Base-by-base conservation (phyloP, 2,113 vertebrate genomes). In the Acanthisitta chloris region DNA sequence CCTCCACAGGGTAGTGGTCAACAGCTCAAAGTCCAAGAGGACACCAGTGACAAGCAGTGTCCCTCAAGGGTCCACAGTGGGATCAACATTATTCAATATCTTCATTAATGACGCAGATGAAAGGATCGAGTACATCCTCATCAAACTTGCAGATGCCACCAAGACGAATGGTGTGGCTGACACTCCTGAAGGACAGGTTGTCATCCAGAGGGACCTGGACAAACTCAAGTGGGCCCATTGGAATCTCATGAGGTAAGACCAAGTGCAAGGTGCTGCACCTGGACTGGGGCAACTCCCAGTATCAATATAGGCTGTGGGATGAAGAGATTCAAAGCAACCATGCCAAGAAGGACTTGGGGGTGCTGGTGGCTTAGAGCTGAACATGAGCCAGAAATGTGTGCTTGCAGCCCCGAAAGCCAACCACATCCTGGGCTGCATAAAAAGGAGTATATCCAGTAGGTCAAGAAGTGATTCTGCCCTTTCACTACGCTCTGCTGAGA, bases 101-200 rank as follows among this genome's bases (percentile, higher is more conserved):
- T n/a, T 59, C 19, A 45, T 38, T 45, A 48, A 52, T 8, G n/a
- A 38, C 28, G 74, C 0, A 40, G n/a, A 38, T 1, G 0, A 89
- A 66, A 19, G 24, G n/a, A 67, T 20, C 7, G 29, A 52, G 25
- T 29, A 24, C 33, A 38, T 23, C 15, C 10, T 58, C 33, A 73
- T 33, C 33, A 51, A 51, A 51, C 51, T 9, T 45, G 33, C 45
- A 81, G 28, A 45, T 17, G 33, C 52, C 23, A 59, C 15, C 6
- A 29, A 81, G 8, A 18, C 21, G 24, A 66, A 8, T 17, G 28
- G 28, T n/a, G 19, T 34, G 59, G 23, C 2, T 40, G 28, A 52
- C 45, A 45, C 18, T 45, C 38, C 33, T 51, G 16, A 74, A 66
- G 28, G 12, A 65, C 0, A 1, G 13, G 17, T n/a, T 29, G 38